Evolutionary conservation across 2,888 invertebrate species (phyloP).

Genomic region (Plagiodera versicolora): DNA sequence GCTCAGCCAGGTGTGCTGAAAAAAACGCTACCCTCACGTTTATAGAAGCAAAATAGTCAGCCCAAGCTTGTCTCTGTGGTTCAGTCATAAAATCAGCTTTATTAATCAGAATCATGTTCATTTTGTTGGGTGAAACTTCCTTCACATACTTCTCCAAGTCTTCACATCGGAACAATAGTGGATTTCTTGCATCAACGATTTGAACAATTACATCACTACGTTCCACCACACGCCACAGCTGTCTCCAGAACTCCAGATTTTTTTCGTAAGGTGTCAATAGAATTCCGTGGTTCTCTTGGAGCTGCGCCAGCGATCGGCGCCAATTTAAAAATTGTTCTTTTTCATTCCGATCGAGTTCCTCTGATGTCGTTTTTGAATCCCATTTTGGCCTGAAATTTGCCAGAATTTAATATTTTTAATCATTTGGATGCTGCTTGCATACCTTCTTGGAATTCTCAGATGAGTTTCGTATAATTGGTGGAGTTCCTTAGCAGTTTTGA

Average conservation of each 20-base stretch:
- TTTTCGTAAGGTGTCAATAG: constrained; percentile 95
- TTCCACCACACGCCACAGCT: constrained; percentile 98
- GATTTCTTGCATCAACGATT: constrained; percentile 96
- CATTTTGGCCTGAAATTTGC: constrained; percentile 70
- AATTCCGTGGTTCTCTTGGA: constrained; percentile 79
- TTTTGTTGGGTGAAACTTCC: constrained; percentile 65
- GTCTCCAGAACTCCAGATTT: constrained; percentile 97
- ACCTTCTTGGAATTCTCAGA: constrained; percentile 81
- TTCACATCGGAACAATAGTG: constrained; percentile 80
- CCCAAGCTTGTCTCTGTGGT: constrained; percentile 81
- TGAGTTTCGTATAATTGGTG: constrained; percentile 64
- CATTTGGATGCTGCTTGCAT: constrained; percentile 10
- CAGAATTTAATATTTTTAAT: not conserved
- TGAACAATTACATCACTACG: constrained; percentile 90
- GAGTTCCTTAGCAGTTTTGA: constrained; percentile 56
- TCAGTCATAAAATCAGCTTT: constrained; percentile 91
- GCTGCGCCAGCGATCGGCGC: constrained; percentile 77
- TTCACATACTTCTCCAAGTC: constrained; percentile 88
- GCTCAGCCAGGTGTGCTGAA: constrained; percentile 73
- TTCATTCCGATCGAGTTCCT: constrained; percentile 80
- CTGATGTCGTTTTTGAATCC: constrained; percentile 72
- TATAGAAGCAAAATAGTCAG: constrained; percentile 75
- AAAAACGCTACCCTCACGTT: constrained; percentile 83
- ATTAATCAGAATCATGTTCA: constrained; percentile 86
- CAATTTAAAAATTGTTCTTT: constrained; percentile 85